Evolutionary conservation across 2,888 invertebrate genomes (phyloP), one percentile per base, ranked within the genome.

Genomic region (Temnothorax ravouxi): DNA sequence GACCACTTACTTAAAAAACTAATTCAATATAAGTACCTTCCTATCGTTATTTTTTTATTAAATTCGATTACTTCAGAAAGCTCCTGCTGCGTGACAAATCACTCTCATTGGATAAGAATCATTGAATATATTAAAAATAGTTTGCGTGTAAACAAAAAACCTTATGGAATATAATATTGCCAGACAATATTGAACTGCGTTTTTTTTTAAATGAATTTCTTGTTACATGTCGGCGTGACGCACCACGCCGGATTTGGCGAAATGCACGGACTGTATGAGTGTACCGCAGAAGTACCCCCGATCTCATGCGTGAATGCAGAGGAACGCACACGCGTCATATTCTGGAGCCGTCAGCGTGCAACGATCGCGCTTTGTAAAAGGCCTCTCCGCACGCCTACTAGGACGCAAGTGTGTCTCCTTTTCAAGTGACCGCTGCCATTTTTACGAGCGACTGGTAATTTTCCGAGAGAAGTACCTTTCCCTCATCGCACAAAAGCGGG

Each of bases 381-480:
- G 77, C 83, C 67, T 71, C 67, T 71, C 81, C 72, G 74, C 61
- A 86, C 89, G 86, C 87, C 89, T 83, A 91, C 86, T 44, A 84
- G 59, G 47, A 62, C 77, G 69, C 72, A 64, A 86, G 80, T 83
- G 88, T 87, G 88, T 87, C 85, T 87, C 91, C 90, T 88, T 90
- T 91, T 90, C 88, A 87, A 91, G 89, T 89, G 83, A 34, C 84
- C 83, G 81, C 85, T 71, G 81, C 69, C 75, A 88, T 89, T 91
- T 79, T 90, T 89, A 85, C 80, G 38, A 61, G 38, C 62, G 69
- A 69, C 66, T 66, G 74, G 85, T 82, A 88, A 90, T 92, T 91
- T 89, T 88, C 90, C 89, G 87, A 88, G 87, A 88, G 84, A 88
- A 84, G 86, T 86, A 84, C 90, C 91, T 91, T 91, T 91, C 91